phyloP scores from a whole-genome alignment of 2,888 invertebrate species.

The Cataglyphis rosenhaueri region DNA sequence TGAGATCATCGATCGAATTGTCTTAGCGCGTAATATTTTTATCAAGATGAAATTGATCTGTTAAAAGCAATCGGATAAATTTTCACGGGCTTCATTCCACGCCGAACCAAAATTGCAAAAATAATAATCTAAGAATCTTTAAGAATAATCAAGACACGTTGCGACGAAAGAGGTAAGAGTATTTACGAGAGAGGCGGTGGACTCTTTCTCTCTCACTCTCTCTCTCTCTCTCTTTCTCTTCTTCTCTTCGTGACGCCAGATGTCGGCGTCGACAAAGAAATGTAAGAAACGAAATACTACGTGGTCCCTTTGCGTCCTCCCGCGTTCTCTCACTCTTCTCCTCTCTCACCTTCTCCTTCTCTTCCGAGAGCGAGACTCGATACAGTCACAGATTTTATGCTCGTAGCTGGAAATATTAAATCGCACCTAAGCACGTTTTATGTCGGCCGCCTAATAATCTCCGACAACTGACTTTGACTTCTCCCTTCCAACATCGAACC shows the following conservation, averaged over 20 bases:
- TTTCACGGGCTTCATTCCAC: neutral
- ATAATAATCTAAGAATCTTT: neutral
- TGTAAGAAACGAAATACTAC: conserved; percentile 61
- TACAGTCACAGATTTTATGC: conserved; percentile 82
- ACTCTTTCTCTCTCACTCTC: conserved; percentile 46
- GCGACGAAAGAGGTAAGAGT: conserved; percentile 62
- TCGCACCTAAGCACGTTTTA: conserved; percentile 85
- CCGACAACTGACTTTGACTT: conserved; percentile 64
- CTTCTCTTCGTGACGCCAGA: conserved; percentile 65
- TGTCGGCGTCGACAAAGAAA: conserved; percentile 74
- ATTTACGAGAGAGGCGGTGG: conserved; percentile 62
- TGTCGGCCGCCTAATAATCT: conserved; percentile 83
- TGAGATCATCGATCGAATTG: neutral
- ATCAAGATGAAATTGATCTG: conserved; percentile 10
- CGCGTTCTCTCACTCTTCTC: neutral
- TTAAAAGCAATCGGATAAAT: conserved; percentile 1
- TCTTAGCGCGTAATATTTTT: neutral
- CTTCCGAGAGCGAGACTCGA: conserved; percentile 64
- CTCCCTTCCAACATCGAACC: conserved; percentile 42
- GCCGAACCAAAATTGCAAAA: conserved; percentile 25
- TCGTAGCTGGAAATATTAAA: conserved; percentile 85
- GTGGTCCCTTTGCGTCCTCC: conserved; percentile 60
- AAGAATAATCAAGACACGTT: conserved; percentile 52
- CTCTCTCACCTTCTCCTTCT: conserved; percentile 13
- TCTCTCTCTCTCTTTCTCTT: neutral